phyloP scores from a whole-genome alignment of 2,888 invertebrate genomes.

The Gisinianus flammeolus region DNA sequence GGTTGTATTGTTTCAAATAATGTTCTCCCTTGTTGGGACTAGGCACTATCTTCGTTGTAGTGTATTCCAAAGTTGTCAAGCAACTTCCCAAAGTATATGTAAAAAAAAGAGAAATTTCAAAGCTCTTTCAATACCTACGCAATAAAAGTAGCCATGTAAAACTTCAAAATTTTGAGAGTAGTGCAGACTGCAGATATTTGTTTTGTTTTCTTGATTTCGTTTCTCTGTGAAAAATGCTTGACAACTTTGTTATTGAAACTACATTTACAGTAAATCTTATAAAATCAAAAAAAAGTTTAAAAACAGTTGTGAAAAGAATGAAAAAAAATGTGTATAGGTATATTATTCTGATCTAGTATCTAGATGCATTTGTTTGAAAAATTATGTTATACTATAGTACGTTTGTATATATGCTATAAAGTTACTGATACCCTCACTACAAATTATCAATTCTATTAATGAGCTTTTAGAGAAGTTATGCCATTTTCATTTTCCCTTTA shows the following conservation, averaged over 20 bases:
- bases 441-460: background rate
- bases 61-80: conserved; percentile 18
- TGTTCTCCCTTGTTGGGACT: conserved; percentile 34
- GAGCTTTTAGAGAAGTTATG: conserved; percentile 15
- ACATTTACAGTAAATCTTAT: conserved; percentile 6
- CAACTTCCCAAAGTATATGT: background rate
- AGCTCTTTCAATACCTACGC: background rate
- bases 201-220: background rate
- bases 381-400: conserved; percentile 24
- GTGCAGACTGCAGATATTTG: background rate
- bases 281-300: conserved; percentile 1
- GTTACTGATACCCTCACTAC: background rate
- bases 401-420: conserved; percentile 20
- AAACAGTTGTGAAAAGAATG: background rate
- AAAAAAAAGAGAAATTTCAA: background rate
- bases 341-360: background rate
- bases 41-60: conserved; percentile 7
- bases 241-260: conserved; percentile 19
- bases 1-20: conserved; percentile 33
- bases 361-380: conserved; percentile 4
- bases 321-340: conserved; percentile 23
- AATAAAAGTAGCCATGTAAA: background rate
- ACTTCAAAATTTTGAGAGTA: background rate
- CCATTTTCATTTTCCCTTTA: background rate
- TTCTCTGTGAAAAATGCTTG: conserved; percentile 3